Base-by-base conservation (phyloP, 2,797 vertebrate species). In the Sebastes trivittatus region DNA sequence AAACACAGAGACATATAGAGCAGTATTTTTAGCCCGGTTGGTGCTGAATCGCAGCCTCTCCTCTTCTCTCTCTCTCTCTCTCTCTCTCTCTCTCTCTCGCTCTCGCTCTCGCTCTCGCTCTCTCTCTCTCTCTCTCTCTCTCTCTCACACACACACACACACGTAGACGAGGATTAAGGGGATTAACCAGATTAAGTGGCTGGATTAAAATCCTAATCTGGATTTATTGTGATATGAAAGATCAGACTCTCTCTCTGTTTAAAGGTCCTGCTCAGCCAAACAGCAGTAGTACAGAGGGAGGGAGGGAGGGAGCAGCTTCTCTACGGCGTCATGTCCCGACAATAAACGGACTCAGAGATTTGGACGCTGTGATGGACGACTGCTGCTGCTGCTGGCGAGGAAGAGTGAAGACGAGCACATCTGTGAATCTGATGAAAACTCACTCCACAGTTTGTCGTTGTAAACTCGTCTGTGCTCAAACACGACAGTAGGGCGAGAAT, bases 141-240 rank as follows among this genome's bases (percentile, higher is more conserved):
- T 30, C 29, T 7, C 29, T 68, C 7, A 71, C 42, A 82, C 68
- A 61, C 70, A 76, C 38, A 75, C 9, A 82, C 68, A 62, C 77
- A 14, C 34, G 2, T 78, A 81, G 42, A 88, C 30, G 1, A 49
- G 87, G 87, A 91, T 94, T 90, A 89, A 69, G 11, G 2, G 78
- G 83, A 87, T 92, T 55, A 92, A 89, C 67, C 75, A 85, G 88
- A 91, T 86, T 80, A 91, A 92, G 82, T 94, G 59, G 88, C 91
- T 78, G 86, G 92, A 93, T 94, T 92, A 80, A 88, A 89, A 84
- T 75, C 71, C 78, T 92, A 90, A 93, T 92, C 89, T 90, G 87
- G 90, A 90, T 92, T 91, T 87, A 84, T 76, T 79, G 68, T 75
- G 83, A 89, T 80, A 77, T 72, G 65, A 90, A 87, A 87, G 80